Evolutionary conservation across 1,140 invertebrate genomes (phyloP), one percentile per base, ranked within the genome.

Genomic region (Camponotus pennsylvanicus): DNA sequence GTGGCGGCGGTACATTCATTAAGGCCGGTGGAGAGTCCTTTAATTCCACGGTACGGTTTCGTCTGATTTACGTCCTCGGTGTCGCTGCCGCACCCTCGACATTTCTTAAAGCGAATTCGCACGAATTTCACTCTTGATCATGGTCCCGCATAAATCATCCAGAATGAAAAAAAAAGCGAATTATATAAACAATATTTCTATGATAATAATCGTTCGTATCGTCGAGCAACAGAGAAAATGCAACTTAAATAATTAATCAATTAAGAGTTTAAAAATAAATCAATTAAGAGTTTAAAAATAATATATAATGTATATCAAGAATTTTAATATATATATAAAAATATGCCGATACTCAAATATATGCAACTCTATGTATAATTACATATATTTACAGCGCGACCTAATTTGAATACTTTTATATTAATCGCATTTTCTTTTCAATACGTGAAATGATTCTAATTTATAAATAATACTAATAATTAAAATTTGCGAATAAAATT

Each of bases 21-120:
- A 90, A 90, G 82, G 55, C 84, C 73, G 75, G 86, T 77, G 61
- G 88, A 87, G 86, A 88, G 89, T 92, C 90, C 91, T 90, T 92
- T 92, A 92, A 92, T 92, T 92, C 92, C 87, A 64, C 79, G 59
- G 49, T 86, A 88, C 86, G 91, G 90, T 92, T 91, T 90, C 88
- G 88, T 85, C 89, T 92, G 90, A 92, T 92, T 92, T 92, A 92
- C 91, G 91, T 85, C 77, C 85, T 91, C 86, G 86, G 88, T 88
- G 73, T 59, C 70, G 32, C 76, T 49, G 86, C 37, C 59, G 34
- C 71, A 70, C 55, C 69, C 79, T 71, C 79, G 42, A 82, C 55
- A 18, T 83, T 75, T 55, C 69, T 75, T 73, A 34, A 75, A 40
- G 57, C 21, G 55, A 83, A 75, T 83, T 83, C 69, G 27, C 70